phyloP scores from a whole-genome alignment of 2,888 invertebrate genomes.

The Camponotus fellah region DNA sequence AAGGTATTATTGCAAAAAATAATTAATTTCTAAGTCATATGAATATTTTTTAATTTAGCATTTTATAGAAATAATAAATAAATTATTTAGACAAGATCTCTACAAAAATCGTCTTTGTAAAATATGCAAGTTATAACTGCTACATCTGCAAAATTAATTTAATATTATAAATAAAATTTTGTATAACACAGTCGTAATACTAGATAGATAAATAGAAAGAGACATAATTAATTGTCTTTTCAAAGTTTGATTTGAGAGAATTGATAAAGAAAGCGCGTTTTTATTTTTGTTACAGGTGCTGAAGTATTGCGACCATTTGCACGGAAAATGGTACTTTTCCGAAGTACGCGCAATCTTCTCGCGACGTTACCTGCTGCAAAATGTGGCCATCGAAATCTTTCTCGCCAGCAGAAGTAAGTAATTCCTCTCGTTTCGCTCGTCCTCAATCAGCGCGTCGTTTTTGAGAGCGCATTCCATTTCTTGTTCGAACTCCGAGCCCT shows the following conservation, averaged over 20 bases:
- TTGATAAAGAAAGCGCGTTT: neutral
- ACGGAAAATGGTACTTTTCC: constrained; percentile 99
- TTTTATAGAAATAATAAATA: neutral
- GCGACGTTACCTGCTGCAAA: constrained; percentile 97
- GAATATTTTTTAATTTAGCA: constrained; percentile 11
- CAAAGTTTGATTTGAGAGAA: neutral
- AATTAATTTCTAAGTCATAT: neutral
- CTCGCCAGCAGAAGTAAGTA: constrained; percentile 98
- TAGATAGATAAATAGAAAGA: neutral
- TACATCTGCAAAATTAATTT: neutral
- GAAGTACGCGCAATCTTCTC: constrained; percentile 99
- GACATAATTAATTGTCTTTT: neutral
- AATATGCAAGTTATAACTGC: constrained; percentile 4
- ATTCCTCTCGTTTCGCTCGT: constrained; percentile 55
- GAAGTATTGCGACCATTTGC: constrained; percentile 99
- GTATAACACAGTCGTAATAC: neutral
- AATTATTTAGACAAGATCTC: neutral
- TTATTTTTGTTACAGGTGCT: constrained; percentile 91
- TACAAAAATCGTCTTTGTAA: neutral
- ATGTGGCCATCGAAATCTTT: constrained; percentile 99
- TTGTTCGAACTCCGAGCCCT: constrained; percentile 71
- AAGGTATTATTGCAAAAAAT: neutral
- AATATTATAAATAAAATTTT: neutral
- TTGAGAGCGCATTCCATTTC: constrained; percentile 76
- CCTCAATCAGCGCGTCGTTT: constrained; percentile 52